Base-by-base conservation (phyloP, 2,797 vertebrate genomes). In the Helicolenus hilgendorfi region DNA sequence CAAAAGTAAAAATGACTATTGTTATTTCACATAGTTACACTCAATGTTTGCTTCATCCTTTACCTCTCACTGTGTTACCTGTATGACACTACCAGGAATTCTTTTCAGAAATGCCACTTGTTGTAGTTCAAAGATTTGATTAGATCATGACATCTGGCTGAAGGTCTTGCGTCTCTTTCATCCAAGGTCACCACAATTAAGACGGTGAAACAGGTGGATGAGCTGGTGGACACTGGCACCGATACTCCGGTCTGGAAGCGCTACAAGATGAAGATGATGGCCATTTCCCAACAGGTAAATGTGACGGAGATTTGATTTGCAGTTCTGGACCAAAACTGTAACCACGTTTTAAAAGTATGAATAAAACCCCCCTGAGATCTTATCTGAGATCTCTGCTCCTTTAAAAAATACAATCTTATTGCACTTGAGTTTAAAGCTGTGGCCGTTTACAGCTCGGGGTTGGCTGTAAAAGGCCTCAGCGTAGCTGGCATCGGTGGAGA, bases 101-200 rank as follows among this genome's bases (percentile, higher is more conserved):
- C 11, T 60, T n/a, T 27, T 49, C 26, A 62, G 11, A 36, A 56
- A 71, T 55, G 15, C 4, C 15, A 18, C 62, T 29, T 2, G 29
- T 33, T 5, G 45, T 49, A 49, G 45, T 49, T 49, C 8, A 20
- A 49, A 49, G 45, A 22, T 55, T 55, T 55, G 10, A 1, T 71
- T n/a, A 27, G 1, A 41, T n/a, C 49, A 55, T 29, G 41, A 74
- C 59, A 27, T 83, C 59, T 75, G 72, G 33, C 63, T 72, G 29
- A 49, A 56, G 38, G 58, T 64, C 38, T 74, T 72, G 9, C 64
- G 15, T 79, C n/a, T 82, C 45, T 85, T 70, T 63, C n/a, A n/a
- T 73, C 18, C 0, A 94, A 99, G 99, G 99, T 99, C 62, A 99
- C 99, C 75, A 99, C 98, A 75, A 99, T 99, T 92, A 99, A 99